These are phyloP conservation scores for Podarcis siculus DNA, from an alignment of 2,797 vertebrate species.

Conservation along the genomic window DNA sequence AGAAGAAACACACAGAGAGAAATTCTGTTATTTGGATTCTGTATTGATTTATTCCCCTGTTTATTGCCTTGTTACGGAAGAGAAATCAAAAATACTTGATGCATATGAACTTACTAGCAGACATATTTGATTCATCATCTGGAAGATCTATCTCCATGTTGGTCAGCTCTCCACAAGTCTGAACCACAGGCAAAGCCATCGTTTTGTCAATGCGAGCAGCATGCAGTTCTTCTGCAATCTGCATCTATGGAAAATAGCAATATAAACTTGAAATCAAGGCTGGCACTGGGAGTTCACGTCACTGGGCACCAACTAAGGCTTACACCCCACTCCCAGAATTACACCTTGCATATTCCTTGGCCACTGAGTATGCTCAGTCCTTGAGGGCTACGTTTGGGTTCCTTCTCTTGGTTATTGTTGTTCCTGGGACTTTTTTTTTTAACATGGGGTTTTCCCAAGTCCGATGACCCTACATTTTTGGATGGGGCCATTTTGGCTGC, in stretches of 20 bases:
- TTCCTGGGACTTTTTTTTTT: background rate
- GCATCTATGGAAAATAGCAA: conserved; percentile 76
- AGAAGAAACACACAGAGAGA: conserved; percentile 17
- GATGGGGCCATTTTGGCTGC: background rate
- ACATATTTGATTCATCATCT: conserved; percentile 72
- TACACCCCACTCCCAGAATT: background rate
- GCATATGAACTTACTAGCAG: conserved; percentile 63
- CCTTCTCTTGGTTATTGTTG: background rate
- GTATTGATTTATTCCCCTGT: background rate
- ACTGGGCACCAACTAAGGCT: background rate
- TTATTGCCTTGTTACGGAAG: background rate
- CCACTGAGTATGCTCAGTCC: background rate
- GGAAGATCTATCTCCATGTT: conserved; percentile 90
- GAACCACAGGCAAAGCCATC: conserved; percentile 80
- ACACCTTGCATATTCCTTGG: background rate
- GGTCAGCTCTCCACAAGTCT: conserved; percentile 88
- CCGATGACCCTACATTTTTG: background rate
- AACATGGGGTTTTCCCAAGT: background rate
- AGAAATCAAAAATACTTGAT: background rate
- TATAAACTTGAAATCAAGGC: background rate
- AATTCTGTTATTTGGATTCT: conserved; percentile 18
- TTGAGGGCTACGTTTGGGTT: background rate
- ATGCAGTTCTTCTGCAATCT: conserved; percentile 88
- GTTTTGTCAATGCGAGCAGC: conserved; percentile 84
- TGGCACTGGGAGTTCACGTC: background rate